phyloP scores from a whole-genome alignment of 2,113 vertebrate species.

The Litocranius walleri region DNA sequence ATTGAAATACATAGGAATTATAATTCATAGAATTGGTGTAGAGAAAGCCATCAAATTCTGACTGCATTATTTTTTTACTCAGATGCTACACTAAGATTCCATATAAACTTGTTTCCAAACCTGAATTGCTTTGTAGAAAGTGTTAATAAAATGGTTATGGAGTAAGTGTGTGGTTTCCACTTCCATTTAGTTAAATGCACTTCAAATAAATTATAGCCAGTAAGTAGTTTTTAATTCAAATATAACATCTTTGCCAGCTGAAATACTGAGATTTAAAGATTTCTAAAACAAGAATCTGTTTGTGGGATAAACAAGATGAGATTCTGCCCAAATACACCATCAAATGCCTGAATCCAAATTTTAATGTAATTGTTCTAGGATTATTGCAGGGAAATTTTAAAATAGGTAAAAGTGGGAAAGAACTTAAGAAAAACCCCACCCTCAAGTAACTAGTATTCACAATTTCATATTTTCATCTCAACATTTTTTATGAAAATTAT shows the following conservation, averaged over 20 bases:
- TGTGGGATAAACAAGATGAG: not conserved
- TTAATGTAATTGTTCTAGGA: not conserved
- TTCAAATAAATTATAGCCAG: conserved; percentile 18
- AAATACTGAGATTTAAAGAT: not conserved
- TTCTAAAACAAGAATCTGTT: not conserved
- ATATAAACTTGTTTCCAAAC: not conserved
- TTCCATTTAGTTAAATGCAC: not conserved
- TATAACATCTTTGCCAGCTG: not conserved
- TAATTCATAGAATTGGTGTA: conserved; percentile 28
- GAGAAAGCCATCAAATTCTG: conserved; percentile 39
- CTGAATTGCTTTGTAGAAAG: not conserved
- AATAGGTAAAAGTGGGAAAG: not conserved
- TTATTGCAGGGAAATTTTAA: not conserved
- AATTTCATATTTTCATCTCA: not conserved
- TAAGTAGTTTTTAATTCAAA: conserved; percentile 39
- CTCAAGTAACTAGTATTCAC: not conserved
- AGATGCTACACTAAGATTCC: not conserved
- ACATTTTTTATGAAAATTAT: not conserved
- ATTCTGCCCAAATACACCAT: not conserved
- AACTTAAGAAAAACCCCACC: not conserved
- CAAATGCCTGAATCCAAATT: not conserved
- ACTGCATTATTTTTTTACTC: conserved; percentile 40
- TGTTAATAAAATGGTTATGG: conserved; percentile 6
- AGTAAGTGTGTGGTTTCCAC: not conserved
- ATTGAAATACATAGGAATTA: conserved; percentile 15